These are phyloP conservation scores for Zeus faber DNA, from an alignment of 2,113 vertebrate genomes.

Conservation along the genomic window DNA sequence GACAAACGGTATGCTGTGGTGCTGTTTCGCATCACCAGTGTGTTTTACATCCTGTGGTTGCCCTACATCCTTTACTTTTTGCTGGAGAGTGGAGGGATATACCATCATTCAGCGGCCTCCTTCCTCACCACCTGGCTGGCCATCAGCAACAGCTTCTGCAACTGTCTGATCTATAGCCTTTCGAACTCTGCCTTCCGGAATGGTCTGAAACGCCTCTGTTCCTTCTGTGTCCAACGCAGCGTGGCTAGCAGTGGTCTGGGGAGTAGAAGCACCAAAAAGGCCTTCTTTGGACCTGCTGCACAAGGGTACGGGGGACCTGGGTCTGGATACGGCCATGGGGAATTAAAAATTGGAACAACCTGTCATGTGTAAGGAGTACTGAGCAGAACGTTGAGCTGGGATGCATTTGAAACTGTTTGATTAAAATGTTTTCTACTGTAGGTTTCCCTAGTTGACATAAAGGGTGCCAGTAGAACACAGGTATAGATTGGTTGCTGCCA, in stretches of 20 bases:
- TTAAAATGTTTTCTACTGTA: constrained; percentile 23
- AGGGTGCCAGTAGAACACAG: constrained; percentile 25
- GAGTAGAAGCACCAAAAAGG: constrained; percentile 76
- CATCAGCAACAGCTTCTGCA: constrained; percentile 99
- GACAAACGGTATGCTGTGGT: constrained; percentile 96
- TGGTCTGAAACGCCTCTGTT: constrained; percentile 92
- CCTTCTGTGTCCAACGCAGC: constrained; percentile 82
- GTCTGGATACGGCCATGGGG: constrained; percentile 40
- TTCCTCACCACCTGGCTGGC: constrained; percentile 98
- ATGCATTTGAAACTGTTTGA: constrained; percentile 24
- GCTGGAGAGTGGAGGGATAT: constrained; percentile 89
- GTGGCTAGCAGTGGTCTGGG: constrained; percentile 38
- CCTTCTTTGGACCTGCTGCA: constrained; percentile 65
- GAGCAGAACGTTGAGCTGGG: constrained; percentile 8
- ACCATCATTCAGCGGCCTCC: constrained; percentile 82
- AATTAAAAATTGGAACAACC: constrained; percentile 47
- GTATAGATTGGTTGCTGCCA: constrained; percentile 16
- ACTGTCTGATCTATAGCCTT: constrained; percentile 98
- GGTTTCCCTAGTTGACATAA: constrained; percentile 22
- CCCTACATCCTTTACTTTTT: constrained; percentile 98
- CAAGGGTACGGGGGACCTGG: constrained; percentile 38
- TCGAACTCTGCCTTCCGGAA: constrained; percentile 97
- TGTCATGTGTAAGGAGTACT: constrained; percentile 59
- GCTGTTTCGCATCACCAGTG: constrained; percentile 95
- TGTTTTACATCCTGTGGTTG: constrained; percentile 97